These are phyloP conservation scores for Brachynemurus nebulosus DNA, from an alignment of 2,888 invertebrate genomes.

Conservation along the genomic window DNA sequence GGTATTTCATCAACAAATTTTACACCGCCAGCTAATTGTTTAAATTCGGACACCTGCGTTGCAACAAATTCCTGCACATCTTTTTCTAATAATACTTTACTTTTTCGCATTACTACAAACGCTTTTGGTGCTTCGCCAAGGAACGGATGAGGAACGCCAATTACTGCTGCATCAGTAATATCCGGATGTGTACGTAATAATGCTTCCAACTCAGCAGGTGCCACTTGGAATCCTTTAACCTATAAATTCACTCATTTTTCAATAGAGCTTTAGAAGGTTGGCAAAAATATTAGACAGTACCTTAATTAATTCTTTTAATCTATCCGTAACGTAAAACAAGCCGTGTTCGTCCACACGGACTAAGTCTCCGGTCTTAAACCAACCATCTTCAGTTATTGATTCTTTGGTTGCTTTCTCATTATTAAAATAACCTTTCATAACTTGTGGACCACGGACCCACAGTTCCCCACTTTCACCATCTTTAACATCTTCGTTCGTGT, in stretches of 20 bases:
- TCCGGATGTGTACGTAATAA: conserved; percentile 55
- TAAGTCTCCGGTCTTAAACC: conserved; percentile 58
- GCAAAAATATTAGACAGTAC: no score
- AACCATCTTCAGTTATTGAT: conserved; percentile 51
- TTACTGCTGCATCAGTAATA: conserved; percentile 68
- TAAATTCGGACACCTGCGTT: conserved; percentile 59
- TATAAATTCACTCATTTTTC: not conserved
- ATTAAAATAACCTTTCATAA: conserved; percentile 68
- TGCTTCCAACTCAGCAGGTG: conserved; percentile 78
- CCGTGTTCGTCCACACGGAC: conserved; percentile 45
- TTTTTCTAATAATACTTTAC: conserved; percentile 19
- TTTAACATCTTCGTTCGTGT: conserved; percentile 32
- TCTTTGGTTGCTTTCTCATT: conserved; percentile 58
- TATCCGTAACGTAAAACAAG: conserved; percentile 53
- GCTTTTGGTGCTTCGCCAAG: conserved; percentile 67
- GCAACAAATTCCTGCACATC: conserved; percentile 39
- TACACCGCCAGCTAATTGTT: conserved; percentile 54
- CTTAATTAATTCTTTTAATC: conserved; percentile 75
- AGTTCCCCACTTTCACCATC: conserved; percentile 28
- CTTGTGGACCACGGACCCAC: conserved; percentile 60
- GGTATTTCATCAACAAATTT: conserved; percentile 54
- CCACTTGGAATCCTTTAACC: conserved; percentile 54
- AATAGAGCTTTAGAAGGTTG: not conserved
- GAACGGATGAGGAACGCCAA: conserved; percentile 54
- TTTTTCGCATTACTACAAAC: conserved; percentile 45